phyloP scores from a whole-genome alignment of 2,888 invertebrate genomes.

The Perizoma affinitatum region DNA sequence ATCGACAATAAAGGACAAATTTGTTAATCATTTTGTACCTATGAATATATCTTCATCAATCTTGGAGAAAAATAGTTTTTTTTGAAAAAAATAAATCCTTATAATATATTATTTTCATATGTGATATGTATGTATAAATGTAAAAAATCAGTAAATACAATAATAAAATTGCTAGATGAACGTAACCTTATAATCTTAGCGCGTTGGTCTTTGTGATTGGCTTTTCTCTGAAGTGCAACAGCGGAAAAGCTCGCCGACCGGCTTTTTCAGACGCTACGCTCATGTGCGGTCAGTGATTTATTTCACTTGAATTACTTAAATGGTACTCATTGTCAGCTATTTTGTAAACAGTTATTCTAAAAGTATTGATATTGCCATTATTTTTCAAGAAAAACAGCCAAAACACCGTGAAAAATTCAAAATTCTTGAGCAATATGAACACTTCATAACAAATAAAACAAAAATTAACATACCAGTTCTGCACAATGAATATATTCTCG shows the following conservation, averaged over 20 bases:
- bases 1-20: no score
- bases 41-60: no score
- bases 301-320: constrained; percentile 9
- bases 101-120: no score
- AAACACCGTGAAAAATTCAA: constrained; percentile 14
- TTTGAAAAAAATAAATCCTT: no score
- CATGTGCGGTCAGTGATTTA: constrained; percentile 29
- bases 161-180: no score
- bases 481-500: constrained; percentile 59
- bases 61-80: no score
- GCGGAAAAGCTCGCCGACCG: constrained; percentile 68
- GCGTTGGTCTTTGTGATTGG: constrained; percentile 19
- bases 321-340: background rate
- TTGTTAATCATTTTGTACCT: no score
- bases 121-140: no score
- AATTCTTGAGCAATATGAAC: constrained; percentile 3
- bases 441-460: constrained; percentile 15
- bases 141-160: no score
- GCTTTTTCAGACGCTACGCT: constrained; percentile 65
- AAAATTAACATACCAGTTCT: constrained; percentile 75
- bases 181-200: no score
- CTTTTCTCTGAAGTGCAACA: constrained; percentile 49
- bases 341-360: background rate
- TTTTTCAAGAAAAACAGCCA: constrained; percentile 1
- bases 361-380: background rate